These are phyloP conservation scores for Lasioglossum leucozonium DNA, from an alignment of 2,888 invertebrate genomes.

Conservation along the genomic window DNA sequence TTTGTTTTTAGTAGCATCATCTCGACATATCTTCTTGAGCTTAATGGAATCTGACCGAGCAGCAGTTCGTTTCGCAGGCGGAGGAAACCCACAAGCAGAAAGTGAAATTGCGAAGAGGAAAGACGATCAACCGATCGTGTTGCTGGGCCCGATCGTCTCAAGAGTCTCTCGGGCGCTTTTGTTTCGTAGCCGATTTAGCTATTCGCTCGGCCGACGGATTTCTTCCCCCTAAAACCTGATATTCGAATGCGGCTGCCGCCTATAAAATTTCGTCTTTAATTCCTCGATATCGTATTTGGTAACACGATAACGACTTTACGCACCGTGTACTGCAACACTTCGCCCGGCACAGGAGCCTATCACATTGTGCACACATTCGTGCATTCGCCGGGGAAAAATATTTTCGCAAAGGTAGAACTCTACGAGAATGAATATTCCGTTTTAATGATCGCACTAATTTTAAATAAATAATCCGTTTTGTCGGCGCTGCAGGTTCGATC, in stretches of 20 bases:
- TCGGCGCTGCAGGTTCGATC: too few relatives aligned
- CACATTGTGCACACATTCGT: background rate
- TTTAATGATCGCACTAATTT: too few relatives aligned
- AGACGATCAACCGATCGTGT: conserved; percentile 14
- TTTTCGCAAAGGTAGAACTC: background rate
- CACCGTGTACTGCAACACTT: background rate
- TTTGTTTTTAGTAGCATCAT: too few relatives aligned
- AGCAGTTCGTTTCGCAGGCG: too few relatives aligned
- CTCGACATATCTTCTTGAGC: too few relatives aligned
- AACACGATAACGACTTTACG: conserved; percentile 24
- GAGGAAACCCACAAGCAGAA: background rate
- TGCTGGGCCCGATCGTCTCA: background rate
- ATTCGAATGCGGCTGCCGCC: conserved; percentile 14
- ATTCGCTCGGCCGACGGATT: conserved; percentile 17
- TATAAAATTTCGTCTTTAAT: conserved; percentile 28
- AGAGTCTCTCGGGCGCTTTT: conserved; percentile 6
- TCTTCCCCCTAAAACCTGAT: conserved; percentile 27
- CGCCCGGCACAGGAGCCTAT: background rate
- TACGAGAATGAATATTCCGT: too few relatives aligned
- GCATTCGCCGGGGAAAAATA: background rate
- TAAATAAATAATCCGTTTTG: too few relatives aligned
- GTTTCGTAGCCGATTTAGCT: conserved; percentile 20
- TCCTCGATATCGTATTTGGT: conserved; percentile 31
- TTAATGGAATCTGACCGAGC: too few relatives aligned
- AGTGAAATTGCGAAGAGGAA: background rate